A percentile compares a stretch with the other conserved stretches of the same genome.
Conservation (phyloP, 2,113 vertebrate species). For the Symphodus melops region DNA sequence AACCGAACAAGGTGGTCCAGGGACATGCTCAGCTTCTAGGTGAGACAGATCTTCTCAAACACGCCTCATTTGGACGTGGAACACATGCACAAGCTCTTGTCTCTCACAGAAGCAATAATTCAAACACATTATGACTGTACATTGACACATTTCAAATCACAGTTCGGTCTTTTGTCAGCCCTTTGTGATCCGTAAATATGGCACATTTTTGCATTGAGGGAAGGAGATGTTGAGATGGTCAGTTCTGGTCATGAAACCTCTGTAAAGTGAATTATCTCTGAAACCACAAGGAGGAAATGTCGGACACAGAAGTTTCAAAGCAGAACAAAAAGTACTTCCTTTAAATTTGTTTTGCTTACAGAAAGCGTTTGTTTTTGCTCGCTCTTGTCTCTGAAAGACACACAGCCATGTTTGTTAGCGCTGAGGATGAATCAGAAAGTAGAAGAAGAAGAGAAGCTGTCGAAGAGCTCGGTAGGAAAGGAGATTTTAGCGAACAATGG, state of each 20-base stretch:
- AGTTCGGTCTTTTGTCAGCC: too few relatives aligned
- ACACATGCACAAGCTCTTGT: too few relatives aligned
- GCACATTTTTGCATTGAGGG: too few relatives aligned
- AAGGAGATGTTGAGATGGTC: slow-evolving; percentile 4
- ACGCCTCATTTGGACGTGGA: too few relatives aligned
- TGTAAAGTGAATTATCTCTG: slow-evolving; percentile 14
- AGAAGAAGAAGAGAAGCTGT: slow-evolving; percentile 5
- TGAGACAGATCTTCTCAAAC: slow-evolving; percentile 63
- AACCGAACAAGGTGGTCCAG: slow-evolving; percentile 82
- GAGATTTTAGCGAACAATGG: slow-evolving; percentile 9
- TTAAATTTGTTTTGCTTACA: slow-evolving; percentile 30
- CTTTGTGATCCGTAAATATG: too few relatives aligned
- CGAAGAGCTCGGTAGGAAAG: slow-evolving; percentile 44
- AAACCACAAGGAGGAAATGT: slow-evolving; percentile 41
- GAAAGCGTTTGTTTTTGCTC: slow-evolving; percentile 19
- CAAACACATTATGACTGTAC: too few relatives aligned
- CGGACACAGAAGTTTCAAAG: slow-evolving; percentile 31
- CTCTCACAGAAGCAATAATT: too few relatives aligned
- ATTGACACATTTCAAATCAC: too few relatives aligned
- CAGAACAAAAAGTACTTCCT: slow-evolving; percentile 50
- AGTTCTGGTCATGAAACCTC: not conserved
- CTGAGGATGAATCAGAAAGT: slow-evolving; percentile 5
- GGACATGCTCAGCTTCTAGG: slow-evolving; percentile 81
- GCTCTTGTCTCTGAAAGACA: not conserved
- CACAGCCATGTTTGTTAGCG: not conserved